Conservation (phyloP, 2,797 vertebrate species). For the Dipus sagitta region DNA sequence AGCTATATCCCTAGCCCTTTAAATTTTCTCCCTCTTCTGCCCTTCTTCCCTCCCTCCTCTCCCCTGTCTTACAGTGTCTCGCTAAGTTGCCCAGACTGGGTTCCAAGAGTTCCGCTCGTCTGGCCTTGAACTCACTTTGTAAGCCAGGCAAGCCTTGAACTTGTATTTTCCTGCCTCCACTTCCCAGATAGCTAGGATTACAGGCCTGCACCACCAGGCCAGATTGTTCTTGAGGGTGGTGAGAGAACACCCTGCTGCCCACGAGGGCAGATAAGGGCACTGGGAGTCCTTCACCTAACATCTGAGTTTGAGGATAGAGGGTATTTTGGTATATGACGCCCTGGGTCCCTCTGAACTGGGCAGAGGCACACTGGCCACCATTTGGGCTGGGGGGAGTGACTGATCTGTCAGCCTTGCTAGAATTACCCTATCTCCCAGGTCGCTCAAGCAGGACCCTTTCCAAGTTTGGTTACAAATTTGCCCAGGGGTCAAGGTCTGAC, state of each 20-base stretch:
- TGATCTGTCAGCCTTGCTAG: neutral
- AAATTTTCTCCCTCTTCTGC: too few species aligned
- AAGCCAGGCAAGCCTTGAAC: neutral
- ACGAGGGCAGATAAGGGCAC: neutral
- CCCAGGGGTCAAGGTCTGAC: neutral
- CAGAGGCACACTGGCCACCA: accelerated
- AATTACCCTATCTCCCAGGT: neutral
- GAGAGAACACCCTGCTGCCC: neutral
- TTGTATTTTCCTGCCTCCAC: neutral
- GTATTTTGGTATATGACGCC: accelerated
- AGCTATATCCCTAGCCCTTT: neutral
- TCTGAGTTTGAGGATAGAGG: neutral
- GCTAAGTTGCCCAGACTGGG: neutral
- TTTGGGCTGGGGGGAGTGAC: too few species aligned
- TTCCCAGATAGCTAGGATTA: neutral
- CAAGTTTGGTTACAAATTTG: neutral
- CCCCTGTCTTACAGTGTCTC: neutral
- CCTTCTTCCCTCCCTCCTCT: too few species aligned
- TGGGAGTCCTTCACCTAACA: neutral
- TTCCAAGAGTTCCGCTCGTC: too few species aligned
- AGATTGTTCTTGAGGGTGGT: neutral
- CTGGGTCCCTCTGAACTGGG: neutral
- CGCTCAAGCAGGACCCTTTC: neutral
- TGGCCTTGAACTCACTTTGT: neutral
- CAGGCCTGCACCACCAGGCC: neutral